Conservation (phyloP, 2,113 vertebrate species). For the Seriola dumerili region DNA sequence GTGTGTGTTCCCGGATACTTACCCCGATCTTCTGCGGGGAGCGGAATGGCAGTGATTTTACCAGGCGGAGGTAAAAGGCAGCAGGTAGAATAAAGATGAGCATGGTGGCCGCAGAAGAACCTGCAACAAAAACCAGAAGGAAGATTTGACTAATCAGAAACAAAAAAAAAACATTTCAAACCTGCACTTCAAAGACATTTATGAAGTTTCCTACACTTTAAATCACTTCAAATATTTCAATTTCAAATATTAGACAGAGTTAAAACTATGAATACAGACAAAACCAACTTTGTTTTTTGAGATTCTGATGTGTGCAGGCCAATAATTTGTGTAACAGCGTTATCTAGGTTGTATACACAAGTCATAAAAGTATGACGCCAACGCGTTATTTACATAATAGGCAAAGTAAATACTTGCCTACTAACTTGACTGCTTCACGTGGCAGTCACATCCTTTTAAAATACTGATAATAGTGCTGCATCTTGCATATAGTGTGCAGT, state of each 20-base stretch:
- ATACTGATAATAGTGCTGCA: not conserved
- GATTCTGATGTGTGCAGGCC: too few species aligned
- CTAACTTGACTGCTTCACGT: not conserved
- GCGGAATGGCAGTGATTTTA: constrained; percentile 89
- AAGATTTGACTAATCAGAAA: constrained; percentile 1
- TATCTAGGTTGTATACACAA: too few species aligned
- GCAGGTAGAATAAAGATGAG: constrained; percentile 97
- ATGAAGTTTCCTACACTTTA: too few species aligned
- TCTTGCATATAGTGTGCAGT: not conserved
- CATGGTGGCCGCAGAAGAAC: constrained; percentile 95
- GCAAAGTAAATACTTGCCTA: too few species aligned
- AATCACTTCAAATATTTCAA: too few species aligned
- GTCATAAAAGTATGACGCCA: too few species aligned
- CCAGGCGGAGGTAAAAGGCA: constrained; percentile 93
- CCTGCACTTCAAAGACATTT: not conserved
- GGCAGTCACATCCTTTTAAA: too few species aligned
- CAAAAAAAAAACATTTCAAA: not conserved
- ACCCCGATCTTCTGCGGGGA: constrained; percentile 96
- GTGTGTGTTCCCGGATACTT: constrained; percentile 69
- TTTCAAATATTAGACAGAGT: too few species aligned
- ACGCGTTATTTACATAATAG: too few species aligned
- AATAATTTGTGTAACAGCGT: too few species aligned
- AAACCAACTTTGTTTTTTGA: too few species aligned
- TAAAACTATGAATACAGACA: too few species aligned
- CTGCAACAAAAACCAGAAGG: constrained; percentile 73